A percentile compares a stretch with the other conserved stretches of the same genome.
phyloP scores from a whole-genome alignment of 2,797 vertebrate species.

The Anisognathus igniventris region DNA sequence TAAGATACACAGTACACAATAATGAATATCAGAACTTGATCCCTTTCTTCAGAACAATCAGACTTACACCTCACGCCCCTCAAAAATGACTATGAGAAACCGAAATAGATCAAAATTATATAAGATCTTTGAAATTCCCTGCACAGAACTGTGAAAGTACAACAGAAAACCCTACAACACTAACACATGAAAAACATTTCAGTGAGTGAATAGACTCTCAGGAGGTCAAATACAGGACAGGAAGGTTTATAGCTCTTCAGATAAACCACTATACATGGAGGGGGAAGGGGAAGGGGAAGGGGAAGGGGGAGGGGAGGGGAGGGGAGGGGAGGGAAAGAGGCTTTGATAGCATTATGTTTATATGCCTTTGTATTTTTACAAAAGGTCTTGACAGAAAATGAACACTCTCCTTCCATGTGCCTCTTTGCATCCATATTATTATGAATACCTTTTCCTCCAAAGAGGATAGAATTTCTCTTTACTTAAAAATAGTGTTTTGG shows the following conservation, averaged over 20 bases:
- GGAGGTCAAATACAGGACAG: not conserved
- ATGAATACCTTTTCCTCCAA: not conserved
- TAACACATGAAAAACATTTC: not conserved
- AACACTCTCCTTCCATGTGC: not conserved
- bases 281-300: rapidly evolving
- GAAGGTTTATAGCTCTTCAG: not conserved
- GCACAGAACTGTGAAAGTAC: not conserved
- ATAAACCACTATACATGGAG: not conserved
- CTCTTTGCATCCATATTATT: not conserved
- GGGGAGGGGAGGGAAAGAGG: too few species aligned
- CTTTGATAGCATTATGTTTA: not conserved
- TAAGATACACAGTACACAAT: not conserved
- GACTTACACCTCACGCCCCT: not conserved
- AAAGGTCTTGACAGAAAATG: rapidly evolving
- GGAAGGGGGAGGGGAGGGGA: too few species aligned
- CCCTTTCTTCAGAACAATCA: not conserved
- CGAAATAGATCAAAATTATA: not conserved
- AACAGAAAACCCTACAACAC: not conserved
- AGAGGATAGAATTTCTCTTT: not conserved
- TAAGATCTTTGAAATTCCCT: not conserved
- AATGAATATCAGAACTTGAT: not conserved
- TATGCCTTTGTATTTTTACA: not conserved
- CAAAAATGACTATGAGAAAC: not conserved
- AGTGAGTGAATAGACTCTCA: not conserved
- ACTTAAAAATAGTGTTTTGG: not conserved